Evolutionary conservation across 2,797 vertebrate species (phyloP).

Genomic region (Anguilla obscura): DNA sequence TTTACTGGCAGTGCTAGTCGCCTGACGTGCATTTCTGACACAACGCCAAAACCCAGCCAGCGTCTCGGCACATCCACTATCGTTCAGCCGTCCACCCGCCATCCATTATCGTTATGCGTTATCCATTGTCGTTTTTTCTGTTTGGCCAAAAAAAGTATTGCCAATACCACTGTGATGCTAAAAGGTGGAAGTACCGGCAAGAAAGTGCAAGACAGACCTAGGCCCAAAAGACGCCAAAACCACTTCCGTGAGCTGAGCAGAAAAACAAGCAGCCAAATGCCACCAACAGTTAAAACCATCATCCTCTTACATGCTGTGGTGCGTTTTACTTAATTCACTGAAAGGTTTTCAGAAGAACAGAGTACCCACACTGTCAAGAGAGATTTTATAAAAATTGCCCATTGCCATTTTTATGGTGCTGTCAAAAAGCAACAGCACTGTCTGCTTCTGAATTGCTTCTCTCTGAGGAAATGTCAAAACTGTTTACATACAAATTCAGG

Average conservation of each 20-base stretch:
- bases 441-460: background rate
- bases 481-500: background rate
- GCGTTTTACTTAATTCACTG: background rate
- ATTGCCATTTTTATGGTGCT: background rate
- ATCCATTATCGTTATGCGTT: background rate
- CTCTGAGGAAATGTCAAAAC: background rate
- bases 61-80: background rate
- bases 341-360: background rate
- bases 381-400: background rate
- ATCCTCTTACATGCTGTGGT: background rate
- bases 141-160: background rate
- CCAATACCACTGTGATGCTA: background rate
- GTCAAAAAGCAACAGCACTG: background rate
- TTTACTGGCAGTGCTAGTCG: background rate
- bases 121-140: background rate
- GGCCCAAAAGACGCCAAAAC: conserved; percentile 12
- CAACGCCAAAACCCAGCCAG: background rate
- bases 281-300: background rate
- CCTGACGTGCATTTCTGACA: background rate
- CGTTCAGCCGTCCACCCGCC: background rate
- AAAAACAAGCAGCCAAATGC: background rate
- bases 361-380: background rate
- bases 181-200: background rate
- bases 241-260: conserved; percentile 25
- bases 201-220: conserved; percentile 5